Percentiles rank a stretch among this genome's conserved stretches.
Evolutionary conservation across 2,113 vertebrate genomes (phyloP).

Genomic region (Accipiter cooperii): DNA sequence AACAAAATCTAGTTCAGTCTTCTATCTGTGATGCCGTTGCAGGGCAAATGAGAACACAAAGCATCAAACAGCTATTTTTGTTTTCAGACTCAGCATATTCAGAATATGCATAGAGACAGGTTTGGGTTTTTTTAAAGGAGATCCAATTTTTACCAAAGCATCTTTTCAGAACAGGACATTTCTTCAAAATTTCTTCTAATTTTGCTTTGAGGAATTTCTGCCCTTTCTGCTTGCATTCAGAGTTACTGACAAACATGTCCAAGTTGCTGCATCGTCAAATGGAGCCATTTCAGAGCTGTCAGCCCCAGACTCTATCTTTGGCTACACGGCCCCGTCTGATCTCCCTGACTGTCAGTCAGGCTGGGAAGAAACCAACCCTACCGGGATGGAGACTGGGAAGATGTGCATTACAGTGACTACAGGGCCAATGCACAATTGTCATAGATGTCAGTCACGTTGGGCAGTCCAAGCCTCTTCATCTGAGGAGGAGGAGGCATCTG

Average conservation of each 20-base stretch:
- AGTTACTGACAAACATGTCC: slow-evolving; percentile 21
- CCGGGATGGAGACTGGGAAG: neutral
- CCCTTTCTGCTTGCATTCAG: slow-evolving; percentile 14
- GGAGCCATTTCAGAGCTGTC: slow-evolving; percentile 38
- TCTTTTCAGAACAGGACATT: neutral
- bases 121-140: neutral
- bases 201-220: slow-evolving; percentile 42
- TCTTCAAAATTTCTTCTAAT: neutral
- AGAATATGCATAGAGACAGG: slow-evolving; percentile 1
- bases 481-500: neutral
- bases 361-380: neutral
- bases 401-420: neutral
- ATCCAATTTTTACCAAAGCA: neutral
- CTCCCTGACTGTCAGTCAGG: slow-evolving; percentile 36
- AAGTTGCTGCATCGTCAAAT: neutral
- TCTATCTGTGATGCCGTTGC: neutral
- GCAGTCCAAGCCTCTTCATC: neutral
- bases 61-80: slow-evolving; percentile 36
- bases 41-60: slow-evolving; percentile 12
- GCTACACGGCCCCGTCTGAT: neutral
- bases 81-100: slow-evolving; percentile 14
- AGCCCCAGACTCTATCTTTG: slow-evolving; percentile 13
- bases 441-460: neutral
- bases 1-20: slow-evolving; percentile 1
- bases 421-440: neutral